Evolutionary conservation across 2,113 vertebrate species (phyloP).

Genomic region (Clupea harengus): DNA sequence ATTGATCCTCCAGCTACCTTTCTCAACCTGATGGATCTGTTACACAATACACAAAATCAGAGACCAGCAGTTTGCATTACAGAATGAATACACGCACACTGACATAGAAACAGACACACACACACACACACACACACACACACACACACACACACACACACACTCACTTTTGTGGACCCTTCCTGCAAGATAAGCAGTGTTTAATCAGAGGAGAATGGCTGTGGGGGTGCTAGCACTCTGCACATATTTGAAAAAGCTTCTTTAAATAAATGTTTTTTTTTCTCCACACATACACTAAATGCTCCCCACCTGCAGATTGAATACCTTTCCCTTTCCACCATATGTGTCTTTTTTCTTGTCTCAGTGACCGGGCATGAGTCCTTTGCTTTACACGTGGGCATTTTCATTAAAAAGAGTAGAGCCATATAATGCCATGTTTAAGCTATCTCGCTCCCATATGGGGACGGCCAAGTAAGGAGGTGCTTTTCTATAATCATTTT

Average conservation of each 20-base stretch:
- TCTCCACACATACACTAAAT: background rate
- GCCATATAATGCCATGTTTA: background rate
- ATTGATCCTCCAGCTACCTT: background rate
- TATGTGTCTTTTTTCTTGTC: background rate
- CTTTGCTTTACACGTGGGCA: background rate
- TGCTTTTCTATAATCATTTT: background rate
- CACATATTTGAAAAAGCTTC: constrained; percentile 7
- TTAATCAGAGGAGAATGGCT: constrained; percentile 8
- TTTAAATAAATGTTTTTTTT: background rate
- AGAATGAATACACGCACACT: background rate
- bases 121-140: background rate
- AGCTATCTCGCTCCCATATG: background rate
- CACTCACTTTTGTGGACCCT: background rate
- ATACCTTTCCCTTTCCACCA: background rate
- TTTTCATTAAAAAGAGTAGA: background rate
- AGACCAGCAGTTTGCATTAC: background rate
- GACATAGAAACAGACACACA: background rate
- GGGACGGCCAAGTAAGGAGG: background rate
- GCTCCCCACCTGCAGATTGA: background rate
- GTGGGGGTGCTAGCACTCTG: constrained; percentile 2
- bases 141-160: constrained; percentile 5
- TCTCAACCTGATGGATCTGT: constrained; percentile 5
- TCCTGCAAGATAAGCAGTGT: constrained; percentile 8
- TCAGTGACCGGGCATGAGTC: background rate
- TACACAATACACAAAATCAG: background rate